Conservation (phyloP, 2,888 invertebrate species). For the Camptogramma bilineatum region DNA sequence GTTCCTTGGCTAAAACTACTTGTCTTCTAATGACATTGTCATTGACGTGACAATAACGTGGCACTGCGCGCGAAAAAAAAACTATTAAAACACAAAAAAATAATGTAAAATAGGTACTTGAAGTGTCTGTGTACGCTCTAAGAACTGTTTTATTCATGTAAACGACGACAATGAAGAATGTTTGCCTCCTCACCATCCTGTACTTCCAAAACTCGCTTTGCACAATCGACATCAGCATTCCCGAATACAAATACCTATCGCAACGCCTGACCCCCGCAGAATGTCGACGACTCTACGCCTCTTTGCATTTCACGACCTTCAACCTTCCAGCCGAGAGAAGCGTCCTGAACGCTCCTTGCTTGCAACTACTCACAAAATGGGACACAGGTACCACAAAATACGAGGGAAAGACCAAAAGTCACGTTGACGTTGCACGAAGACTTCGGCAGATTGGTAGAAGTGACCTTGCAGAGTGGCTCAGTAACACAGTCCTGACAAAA, state of each 20-base stretch:
- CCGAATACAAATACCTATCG: conserved; percentile 78
- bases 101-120: background rate
- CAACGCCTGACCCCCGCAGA: conserved; percentile 83
- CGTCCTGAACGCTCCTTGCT: conserved; percentile 81
- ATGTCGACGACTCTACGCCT: conserved; percentile 85
- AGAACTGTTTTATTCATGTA: conserved; percentile 1
- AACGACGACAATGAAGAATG: conserved; percentile 27
- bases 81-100: background rate
- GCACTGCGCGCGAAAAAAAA: too few relatives aligned
- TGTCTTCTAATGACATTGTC: too few relatives aligned
- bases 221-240: conserved; percentile 62
- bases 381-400: conserved; percentile 64
- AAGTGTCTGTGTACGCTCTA: background rate
- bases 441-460: conserved; percentile 84
- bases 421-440: conserved; percentile 82
- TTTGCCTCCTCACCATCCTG: conserved; percentile 55
- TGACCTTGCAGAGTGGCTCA: conserved; percentile 87
- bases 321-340: conserved; percentile 66
- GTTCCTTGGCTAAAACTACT: too few relatives aligned
- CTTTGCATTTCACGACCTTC: conserved; percentile 79
- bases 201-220: conserved; percentile 46
- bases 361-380: conserved; percentile 86
- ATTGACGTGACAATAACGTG: too few relatives aligned
- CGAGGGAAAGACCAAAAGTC: conserved; percentile 85
- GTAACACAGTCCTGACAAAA: conserved; percentile 82